These are phyloP conservation scores for Luperina testacea DNA, from an alignment of 2,888 invertebrate genomes.

Conservation along the genomic window DNA sequence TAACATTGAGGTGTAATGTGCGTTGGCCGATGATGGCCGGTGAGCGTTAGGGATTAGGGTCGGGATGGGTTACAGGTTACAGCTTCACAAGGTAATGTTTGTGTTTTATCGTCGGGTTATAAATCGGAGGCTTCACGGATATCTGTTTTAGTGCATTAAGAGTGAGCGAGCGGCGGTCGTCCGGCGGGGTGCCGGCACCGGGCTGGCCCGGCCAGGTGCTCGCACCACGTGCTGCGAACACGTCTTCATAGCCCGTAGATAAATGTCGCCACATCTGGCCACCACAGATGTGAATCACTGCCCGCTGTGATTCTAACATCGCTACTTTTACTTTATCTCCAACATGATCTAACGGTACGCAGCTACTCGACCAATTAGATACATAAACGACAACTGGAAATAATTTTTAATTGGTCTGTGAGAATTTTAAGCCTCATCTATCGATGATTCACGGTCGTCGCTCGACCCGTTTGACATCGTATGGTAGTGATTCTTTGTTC, in stretches of 20 bases:
- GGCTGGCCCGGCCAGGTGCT: constrained; percentile 75
- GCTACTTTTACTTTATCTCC: constrained; percentile 77
- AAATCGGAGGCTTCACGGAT: constrained; percentile 71
- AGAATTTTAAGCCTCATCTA: constrained; percentile 74
- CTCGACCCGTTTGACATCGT: constrained; percentile 70
- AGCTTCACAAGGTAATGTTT: constrained; percentile 43
- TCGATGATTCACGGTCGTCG: constrained; percentile 77
- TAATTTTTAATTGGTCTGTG: constrained; percentile 80
- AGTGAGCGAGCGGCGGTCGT: constrained; percentile 70
- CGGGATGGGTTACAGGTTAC: background rate
- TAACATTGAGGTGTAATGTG: constrained; percentile 56
- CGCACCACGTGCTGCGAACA: constrained; percentile 79
- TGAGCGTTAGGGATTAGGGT: constrained; percentile 14
- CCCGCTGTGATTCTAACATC: constrained; percentile 83
- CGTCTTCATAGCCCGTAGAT: constrained; percentile 74
- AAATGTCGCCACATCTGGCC: constrained; percentile 77
- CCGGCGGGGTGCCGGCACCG: constrained; percentile 75
- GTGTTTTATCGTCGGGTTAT: constrained; percentile 66
- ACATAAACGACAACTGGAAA: constrained; percentile 78
- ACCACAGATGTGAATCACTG: constrained; percentile 75
- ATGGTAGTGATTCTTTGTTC: constrained; percentile 75
- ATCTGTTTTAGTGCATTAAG: constrained; percentile 69
- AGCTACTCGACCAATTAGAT: constrained; percentile 76
- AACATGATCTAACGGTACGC: constrained; percentile 76
- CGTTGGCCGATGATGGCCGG: background rate